These are phyloP conservation scores for Pelodiscus sinensis DNA, from an alignment of 2,113 vertebrate species.

Conservation along the genomic window DNA sequence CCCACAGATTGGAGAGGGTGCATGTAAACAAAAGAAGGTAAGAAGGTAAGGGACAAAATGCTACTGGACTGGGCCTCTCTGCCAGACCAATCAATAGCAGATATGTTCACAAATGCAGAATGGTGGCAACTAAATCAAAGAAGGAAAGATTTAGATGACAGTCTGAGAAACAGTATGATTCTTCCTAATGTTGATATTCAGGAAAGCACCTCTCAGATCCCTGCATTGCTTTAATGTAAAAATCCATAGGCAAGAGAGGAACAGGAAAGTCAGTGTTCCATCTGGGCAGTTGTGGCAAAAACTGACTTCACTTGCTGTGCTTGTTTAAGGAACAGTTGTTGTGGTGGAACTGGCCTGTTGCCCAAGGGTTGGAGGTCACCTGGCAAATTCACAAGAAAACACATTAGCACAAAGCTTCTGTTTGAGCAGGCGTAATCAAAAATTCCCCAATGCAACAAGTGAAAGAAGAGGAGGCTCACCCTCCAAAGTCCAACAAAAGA, in stretches of 20 bases:
- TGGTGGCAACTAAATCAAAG: background rate
- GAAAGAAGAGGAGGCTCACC: slow-evolving; percentile 42
- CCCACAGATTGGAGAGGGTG: background rate
- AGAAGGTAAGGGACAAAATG: background rate
- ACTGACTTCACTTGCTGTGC: slow-evolving; percentile 1
- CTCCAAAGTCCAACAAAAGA: slow-evolving; percentile 50
- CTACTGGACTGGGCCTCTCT: background rate
- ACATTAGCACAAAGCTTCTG: slow-evolving; percentile 59
- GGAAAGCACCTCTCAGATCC: background rate
- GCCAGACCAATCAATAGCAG: background rate
- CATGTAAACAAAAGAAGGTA: background rate
- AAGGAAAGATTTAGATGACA: background rate
- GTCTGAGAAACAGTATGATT: background rate
- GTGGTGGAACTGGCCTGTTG: slow-evolving; percentile 43
- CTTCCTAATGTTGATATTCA: background rate
- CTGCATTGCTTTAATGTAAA: background rate
- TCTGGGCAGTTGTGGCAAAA: slow-evolving; percentile 42
- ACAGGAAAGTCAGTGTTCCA: slow-evolving; percentile 55
- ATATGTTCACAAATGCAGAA: background rate
- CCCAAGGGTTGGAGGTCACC: slow-evolving; percentile 68
- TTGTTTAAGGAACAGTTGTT: slow-evolving; percentile 56
- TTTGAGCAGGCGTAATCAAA: slow-evolving; percentile 44
- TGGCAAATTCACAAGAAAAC: slow-evolving; percentile 72
- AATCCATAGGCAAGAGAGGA: slow-evolving; percentile 18
- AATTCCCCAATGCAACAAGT: background rate